Evolutionary conservation across 2,797 vertebrate species (phyloP).

Genomic region (Xiphophorus birchmanni): DNA sequence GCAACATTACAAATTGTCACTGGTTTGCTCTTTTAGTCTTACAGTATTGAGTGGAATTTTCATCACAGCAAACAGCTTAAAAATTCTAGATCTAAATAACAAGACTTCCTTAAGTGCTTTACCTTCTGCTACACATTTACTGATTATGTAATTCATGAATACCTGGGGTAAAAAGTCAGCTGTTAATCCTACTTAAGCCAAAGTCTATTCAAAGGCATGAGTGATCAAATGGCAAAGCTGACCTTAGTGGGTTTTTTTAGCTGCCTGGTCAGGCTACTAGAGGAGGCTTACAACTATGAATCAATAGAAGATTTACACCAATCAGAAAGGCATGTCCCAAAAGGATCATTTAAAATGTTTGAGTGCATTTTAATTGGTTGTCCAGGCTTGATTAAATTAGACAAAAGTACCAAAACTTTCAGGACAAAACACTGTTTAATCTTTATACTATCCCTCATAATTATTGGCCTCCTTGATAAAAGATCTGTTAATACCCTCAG

Average conservation of each 20-base stretch:
- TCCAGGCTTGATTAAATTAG: neutral
- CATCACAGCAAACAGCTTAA: neutral
- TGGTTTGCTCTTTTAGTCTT: constrained; percentile 14
- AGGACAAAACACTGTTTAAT: neutral
- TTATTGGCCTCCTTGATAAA: neutral
- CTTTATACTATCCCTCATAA: neutral
- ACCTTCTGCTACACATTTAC: neutral
- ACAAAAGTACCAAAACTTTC: constrained; percentile 1
- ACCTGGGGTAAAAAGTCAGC: constrained; percentile 30
- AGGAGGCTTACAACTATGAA: constrained; percentile 15
- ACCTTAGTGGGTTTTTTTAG: constrained; percentile 29
- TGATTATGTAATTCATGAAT: constrained; percentile 21
- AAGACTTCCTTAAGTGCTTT: constrained; percentile 1
- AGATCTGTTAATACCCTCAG: neutral
- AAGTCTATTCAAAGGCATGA: constrained; percentile 24
- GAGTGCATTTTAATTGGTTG: neutral
- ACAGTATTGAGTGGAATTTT: neutral
- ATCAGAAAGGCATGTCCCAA: constrained; percentile 30
- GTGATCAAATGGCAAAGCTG: constrained; percentile 34
- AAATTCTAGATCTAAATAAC: constrained; percentile 5
- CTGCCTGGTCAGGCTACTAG: constrained; percentile 11
- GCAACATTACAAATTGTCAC: constrained; percentile 3
- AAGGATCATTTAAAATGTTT: constrained; percentile 5
- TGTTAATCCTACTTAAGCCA: constrained; percentile 50
- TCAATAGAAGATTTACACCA: constrained; percentile 40